These are phyloP conservation scores for Malacoctenus gilli DNA, from an alignment of 2,797 vertebrate genomes.

Conservation along the genomic window DNA sequence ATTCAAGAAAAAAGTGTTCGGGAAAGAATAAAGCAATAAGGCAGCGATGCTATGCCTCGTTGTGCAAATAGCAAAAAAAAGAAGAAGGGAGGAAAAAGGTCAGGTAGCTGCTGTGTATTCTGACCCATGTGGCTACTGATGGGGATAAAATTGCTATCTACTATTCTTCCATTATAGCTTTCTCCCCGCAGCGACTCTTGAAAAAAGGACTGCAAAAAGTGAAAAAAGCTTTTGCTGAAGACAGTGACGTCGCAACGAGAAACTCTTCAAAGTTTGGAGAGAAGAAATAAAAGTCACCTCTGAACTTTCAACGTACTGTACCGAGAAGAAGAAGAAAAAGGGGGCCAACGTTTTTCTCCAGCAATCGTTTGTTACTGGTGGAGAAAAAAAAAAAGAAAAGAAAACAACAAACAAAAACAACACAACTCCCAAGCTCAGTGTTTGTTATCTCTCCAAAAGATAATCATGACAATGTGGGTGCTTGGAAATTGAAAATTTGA, in stretches of 20 bases:
- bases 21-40: conserved; percentile 23
- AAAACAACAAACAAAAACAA: no score
- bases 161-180: conserved; percentile 30
- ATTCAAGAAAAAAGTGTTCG: conserved; percentile 31
- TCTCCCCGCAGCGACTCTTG: conserved; percentile 21
- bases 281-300: neutral
- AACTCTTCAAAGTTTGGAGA: conserved; percentile 6
- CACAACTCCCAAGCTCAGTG: no score
- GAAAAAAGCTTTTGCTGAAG: conserved; percentile 18
- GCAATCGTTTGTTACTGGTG: no score
- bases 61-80: conserved; percentile 32
- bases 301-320: neutral
- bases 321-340: conserved; percentile 1
- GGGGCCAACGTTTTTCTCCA: no score
- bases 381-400: no score
- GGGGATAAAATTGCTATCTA: conserved; percentile 28
- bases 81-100: conserved; percentile 15
- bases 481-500: no score
- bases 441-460: no score
- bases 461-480: no score
- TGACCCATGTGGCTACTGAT: conserved; percentile 31
- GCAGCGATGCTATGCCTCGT: conserved; percentile 8
- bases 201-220: conserved; percentile 25
- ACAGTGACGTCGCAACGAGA: conserved; percentile 22
- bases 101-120: conserved; percentile 17